A percentile compares a stretch with the other conserved stretches of the same genome.
phyloP scores from a whole-genome alignment of 2,797 vertebrate genomes.

The Chaetodon trifasciatus region DNA sequence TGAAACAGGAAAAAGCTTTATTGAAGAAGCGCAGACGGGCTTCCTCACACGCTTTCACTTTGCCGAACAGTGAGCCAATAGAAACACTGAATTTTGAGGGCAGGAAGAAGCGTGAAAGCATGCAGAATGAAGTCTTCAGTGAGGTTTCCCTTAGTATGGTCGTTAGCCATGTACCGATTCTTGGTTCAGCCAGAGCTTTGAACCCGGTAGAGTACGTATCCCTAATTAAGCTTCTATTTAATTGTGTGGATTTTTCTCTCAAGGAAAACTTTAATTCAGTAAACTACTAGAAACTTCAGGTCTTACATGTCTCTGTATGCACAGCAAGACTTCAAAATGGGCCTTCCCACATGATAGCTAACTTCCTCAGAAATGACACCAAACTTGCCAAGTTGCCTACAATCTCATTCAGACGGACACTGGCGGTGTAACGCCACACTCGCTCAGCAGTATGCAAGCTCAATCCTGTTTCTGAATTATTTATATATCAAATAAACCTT shows the following conservation, averaged over 20 bases:
- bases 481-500: not conserved
- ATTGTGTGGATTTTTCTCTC: not conserved
- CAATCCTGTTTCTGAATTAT: not conserved
- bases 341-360: constrained; percentile 70
- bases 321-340: constrained; percentile 55
- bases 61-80: constrained; percentile 37
- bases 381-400: constrained; percentile 6
- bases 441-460: not conserved
- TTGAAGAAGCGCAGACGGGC: not conserved
- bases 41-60: constrained; percentile 24
- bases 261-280: constrained; percentile 11
- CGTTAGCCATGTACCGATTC: not conserved
- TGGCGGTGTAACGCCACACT: not conserved
- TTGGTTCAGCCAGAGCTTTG: not conserved
- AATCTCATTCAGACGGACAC: not conserved
- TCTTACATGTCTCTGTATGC: constrained; percentile 40
- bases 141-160: constrained; percentile 23
- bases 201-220: not conserved
- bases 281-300: constrained; percentile 32
- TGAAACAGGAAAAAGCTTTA: not conserved
- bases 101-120: constrained; percentile 52
- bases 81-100: constrained; percentile 16
- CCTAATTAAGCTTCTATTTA: not conserved
- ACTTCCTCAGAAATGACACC: constrained; percentile 44
- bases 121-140: constrained; percentile 17